phyloP scores from a whole-genome alignment of 2,797 vertebrate species.

The Aotus griseimembra region DNA sequence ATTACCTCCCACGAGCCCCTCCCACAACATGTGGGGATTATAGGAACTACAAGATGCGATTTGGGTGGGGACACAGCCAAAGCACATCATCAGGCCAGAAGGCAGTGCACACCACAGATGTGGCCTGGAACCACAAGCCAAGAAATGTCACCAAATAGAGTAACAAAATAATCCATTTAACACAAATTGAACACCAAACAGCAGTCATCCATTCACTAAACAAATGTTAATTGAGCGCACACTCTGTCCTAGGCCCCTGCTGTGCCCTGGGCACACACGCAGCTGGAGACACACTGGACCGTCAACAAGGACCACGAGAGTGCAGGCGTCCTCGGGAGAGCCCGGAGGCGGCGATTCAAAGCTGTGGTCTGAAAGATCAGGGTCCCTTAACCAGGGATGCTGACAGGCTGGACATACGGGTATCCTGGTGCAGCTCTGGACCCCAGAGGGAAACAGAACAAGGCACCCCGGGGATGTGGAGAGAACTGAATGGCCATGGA shows the following conservation, averaged over 20 bases:
- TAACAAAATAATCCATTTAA: background rate
- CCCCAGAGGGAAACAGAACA: background rate
- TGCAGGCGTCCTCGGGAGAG: rapidly evolving
- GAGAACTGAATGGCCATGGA: background rate
- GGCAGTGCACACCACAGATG: background rate
- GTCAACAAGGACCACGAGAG: background rate
- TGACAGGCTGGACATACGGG: too few species aligned
- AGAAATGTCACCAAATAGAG: background rate
- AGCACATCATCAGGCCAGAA: background rate
- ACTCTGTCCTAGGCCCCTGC: background rate
- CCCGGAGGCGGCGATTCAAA: background rate
- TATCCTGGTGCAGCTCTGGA: background rate
- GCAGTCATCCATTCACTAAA: background rate
- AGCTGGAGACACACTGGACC: background rate
- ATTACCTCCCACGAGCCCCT: background rate
- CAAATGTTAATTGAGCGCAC: background rate
- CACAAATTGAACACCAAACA: background rate
- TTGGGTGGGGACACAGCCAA: background rate
- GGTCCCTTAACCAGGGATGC: background rate
- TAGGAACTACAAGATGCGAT: background rate
- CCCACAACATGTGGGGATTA: background rate
- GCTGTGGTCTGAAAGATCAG: too few species aligned
- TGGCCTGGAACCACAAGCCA: background rate
- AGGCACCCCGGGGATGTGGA: background rate
- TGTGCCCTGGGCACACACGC: background rate